Evolutionary conservation across 1,140 invertebrate genomes (phyloP), one percentile per base, ranked within the genome.

Genomic region (Scylla paramamosain): DNA sequence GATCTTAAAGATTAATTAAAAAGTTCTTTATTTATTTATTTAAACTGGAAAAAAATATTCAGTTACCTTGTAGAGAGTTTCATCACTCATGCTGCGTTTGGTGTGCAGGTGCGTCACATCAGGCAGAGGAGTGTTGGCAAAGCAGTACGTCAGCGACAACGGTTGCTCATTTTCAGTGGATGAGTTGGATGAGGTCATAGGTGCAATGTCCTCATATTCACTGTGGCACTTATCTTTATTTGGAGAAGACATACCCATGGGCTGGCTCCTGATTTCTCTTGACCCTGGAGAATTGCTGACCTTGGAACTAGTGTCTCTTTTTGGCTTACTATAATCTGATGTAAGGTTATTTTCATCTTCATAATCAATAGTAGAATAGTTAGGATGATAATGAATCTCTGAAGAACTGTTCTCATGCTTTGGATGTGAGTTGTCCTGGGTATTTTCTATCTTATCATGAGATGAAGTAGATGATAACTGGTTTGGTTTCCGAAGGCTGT

Each of bases 71-170:
- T 95, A 95, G 2, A 95, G 91, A 7, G 94, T 95, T 87, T 95
- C 94, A 88, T 95, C 94, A 89, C 94, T 95, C 94, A 95, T 95
- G 59, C 94, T 95, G 32, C 94, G 90, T 20, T 95, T 95, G 12
- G 29, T 87, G 91, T 87, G 92, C 20, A 92, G 48, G 28, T 59
- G 29, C 14, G 94, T 83, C 8, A 77, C 20, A 29, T 94, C 93
- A 32, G 91, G 14, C 16, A 88, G 28, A 0, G 67, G 52, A 83
- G 67, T 52, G 14, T 45, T 32, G 31, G 77, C 32, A 45, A 29
- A 83, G 91, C 94, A 95, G 83, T 92, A 86, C 39, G 46, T 86
- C 16, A 95, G 84, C 45, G 94, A 95, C 25, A 92, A 14, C 16
- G 94, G 94, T 48, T 94, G 93, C 7, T 95, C 94, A 46, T 67